Base-by-base conservation (phyloP, 2,888 invertebrate genomes). In the Cryptocephalus primarius region DNA sequence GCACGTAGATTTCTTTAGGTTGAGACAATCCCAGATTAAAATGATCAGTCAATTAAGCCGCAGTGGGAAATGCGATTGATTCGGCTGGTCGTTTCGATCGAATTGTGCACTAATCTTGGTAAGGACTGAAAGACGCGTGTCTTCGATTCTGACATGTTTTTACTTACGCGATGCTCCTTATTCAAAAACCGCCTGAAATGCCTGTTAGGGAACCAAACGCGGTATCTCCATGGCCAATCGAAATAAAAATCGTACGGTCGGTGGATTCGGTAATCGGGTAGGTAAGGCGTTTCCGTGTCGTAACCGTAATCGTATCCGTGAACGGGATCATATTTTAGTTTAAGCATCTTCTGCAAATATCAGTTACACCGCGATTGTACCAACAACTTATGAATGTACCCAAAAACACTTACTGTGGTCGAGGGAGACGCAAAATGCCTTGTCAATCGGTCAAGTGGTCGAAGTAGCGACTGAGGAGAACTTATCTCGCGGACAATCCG, bases 271-370 rank as follows among this genome's bases (percentile, higher is more conserved):
- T 59, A 59, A 46, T 59, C 57, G 44, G 56, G 54, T n/a, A 54
- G 49, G 41, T 54, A 57, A 22, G 55, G 48, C 38, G 50, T 46
- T 4, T 48, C 49, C 42, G 48, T 49, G 11, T 40, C 40, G 40
- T 55, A 60, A 14, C 51, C 46, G 45, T 55, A 60, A 44, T 57
- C 56, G 39, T 47, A 49, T 34, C 60, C 60, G 44, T 55, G 56
- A 2, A 60, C 60, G 33, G 60, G 60, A 39, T 60, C 60, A 54
- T 60, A 60, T 54, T 51, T 57, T 47, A 59, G 44, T 43, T 47
- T 46, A 46, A 60, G 53, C 59, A 59, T 59, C 55, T 55, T 57
- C 50, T 57, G 51, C 50, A 54, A 49, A 54, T 47, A 52, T 45
- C 36, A 36, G 22, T 22, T 22, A 22, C 22, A 22, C 22, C 22